Evolutionary conservation across 2,113 vertebrate genomes (phyloP).

Genomic region (Cyrtonyx montezumae): DNA sequence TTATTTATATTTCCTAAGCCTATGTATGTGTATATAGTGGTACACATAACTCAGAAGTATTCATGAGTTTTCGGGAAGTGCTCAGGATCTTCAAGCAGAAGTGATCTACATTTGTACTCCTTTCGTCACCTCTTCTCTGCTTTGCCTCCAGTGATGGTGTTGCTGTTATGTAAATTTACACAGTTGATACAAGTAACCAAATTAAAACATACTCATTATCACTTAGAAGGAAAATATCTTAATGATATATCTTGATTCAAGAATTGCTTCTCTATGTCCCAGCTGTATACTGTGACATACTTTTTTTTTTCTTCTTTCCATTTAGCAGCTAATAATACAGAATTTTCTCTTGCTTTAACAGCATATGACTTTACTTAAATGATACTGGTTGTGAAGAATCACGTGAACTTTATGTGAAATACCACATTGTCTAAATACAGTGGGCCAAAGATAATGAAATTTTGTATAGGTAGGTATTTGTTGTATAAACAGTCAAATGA

Average conservation of each 20-base stretch:
- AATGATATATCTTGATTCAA: neutral
- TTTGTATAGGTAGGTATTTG: neutral
- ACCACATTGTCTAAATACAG: neutral
- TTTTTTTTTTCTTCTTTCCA: too few species aligned
- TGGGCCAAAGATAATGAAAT: neutral
- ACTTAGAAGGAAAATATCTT: neutral
- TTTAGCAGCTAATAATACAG: neutral
- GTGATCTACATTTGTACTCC: neutral
- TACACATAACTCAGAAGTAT: neutral
- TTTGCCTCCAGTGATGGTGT: neutral
- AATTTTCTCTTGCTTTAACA: neutral
- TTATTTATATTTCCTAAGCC: neutral
- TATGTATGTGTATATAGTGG: neutral
- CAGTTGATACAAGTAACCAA: neutral
- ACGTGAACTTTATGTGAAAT: neutral
- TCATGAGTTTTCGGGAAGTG: neutral
- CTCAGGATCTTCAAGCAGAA: neutral
- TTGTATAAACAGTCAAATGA: neutral
- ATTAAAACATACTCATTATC: accelerated
- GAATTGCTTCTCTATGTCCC: neutral
- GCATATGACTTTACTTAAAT: neutral
- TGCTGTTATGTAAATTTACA: neutral
- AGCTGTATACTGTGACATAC: neutral
- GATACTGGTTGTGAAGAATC: neutral
- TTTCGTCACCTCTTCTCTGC: neutral